Conservation (phyloP, 2,113 vertebrate species). For the Strix uralensis region DNA sequence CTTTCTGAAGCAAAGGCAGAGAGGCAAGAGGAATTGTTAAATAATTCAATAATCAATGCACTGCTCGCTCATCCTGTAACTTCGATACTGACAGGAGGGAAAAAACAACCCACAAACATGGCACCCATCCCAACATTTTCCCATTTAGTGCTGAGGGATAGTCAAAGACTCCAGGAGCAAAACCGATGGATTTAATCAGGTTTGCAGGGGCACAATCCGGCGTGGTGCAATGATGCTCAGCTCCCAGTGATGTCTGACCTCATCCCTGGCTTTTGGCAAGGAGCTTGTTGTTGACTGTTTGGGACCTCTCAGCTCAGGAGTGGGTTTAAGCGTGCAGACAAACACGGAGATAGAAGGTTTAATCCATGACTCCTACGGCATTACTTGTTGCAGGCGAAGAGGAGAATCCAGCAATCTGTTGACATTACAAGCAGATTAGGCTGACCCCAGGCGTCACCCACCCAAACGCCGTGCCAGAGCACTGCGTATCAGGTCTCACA, state of each 20-base stretch:
- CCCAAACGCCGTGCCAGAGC: background rate
- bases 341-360: background rate
- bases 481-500: background rate
- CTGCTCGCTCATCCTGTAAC: background rate
- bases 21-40: constrained; percentile 7
- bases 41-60: constrained; percentile 60
- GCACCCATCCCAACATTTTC: background rate
- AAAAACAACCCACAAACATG: background rate
- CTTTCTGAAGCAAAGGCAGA: background rate
- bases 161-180: background rate
- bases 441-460: background rate
- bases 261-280: background rate
- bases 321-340: background rate
- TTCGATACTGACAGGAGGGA: background rate
- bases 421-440: constrained; percentile 35
- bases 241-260: background rate
- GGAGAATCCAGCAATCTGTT: background rate
- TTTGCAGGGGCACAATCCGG: background rate
- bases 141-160: background rate
- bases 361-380: background rate
- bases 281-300: background rate
- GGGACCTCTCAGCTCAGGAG: background rate
- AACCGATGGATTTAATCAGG: background rate
- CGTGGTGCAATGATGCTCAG: background rate
- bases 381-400: background rate